Base-by-base conservation (phyloP, 1,140 invertebrate species). In the Drosophila bocki region DNA sequence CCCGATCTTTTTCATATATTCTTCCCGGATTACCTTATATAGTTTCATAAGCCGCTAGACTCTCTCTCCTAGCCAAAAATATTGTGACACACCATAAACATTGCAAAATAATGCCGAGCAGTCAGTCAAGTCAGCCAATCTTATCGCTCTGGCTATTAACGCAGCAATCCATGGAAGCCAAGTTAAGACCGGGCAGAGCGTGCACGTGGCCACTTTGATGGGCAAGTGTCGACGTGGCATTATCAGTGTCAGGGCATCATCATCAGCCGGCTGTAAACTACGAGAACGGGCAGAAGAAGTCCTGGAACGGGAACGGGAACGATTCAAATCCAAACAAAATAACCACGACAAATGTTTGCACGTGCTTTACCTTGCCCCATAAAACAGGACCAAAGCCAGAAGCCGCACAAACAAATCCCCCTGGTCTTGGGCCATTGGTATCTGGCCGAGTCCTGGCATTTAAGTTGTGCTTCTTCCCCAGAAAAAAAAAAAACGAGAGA, bases 271-370 rank as follows among this genome's bases (percentile, higher is more conserved):
- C 68, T 88, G 84, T 87, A 87, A 87, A 88, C 84, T 87, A 87
- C 80, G 60, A 75, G 68, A 70, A 54, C 33, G 33, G 33, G 33
- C 51, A 37, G 51, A 32, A 37, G 51, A 32, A 50, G 45, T 47
- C 45, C 45, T 26, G 45, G 48, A n/a, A 32, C 8, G 48, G 12
- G 37, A 48, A 6, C 22, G 17, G 33, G 19, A 54, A 64, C 84
- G 84, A 87, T 87, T 83, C 85, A 87, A 88, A 87, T 87, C 84
- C 84, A 84, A 87, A 88, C 80, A 79, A 88, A 87, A 87, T 83
- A 87, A 84, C 84, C 84, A 87, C 84, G 84, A 87, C 84, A 87
- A 87, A 87, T 87, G 84, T 71, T 88, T 80, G 84, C 84, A 87
- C 84, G 84, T 87, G 80, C 84, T 87, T 60, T 87, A 87, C 84